phyloP scores from a whole-genome alignment of 2,797 vertebrate genomes.

The Monodelphis domestica region DNA sequence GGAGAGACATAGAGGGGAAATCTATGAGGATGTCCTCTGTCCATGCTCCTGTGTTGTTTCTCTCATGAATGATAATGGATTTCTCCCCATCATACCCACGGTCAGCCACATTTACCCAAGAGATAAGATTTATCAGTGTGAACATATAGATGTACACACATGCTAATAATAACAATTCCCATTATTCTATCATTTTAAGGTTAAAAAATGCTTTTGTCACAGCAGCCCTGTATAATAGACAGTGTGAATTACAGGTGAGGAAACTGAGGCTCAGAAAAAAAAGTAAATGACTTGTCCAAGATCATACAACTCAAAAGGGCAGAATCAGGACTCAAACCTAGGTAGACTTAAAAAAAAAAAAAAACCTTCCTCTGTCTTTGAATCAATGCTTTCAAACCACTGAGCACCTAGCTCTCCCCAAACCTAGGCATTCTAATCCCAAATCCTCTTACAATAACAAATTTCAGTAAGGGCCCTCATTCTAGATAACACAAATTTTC shows the following conservation, averaged over 20 bases:
- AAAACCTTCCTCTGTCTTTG: no score
- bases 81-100: constrained; percentile 16
- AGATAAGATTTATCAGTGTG: neutral
- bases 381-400: no score
- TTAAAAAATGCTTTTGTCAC: neutral
- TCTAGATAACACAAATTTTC: neutral
- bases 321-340: neutral
- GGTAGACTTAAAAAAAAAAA: no score
- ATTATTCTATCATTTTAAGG: neutral
- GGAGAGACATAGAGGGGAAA: neutral
- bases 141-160: neutral
- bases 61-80: constrained; percentile 59
- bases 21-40: neutral
- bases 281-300: neutral
- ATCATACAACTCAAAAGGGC: neutral
- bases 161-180: neutral
- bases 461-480: neutral
- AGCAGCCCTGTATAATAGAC: neutral
- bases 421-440: no score
- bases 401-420: no score
- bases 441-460: neutral
- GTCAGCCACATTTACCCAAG: neutral
- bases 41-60: neutral
- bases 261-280: neutral
- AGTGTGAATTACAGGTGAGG: neutral